phyloP scores from a whole-genome alignment of 2,113 vertebrate species.

The Isichthys henryi region DNA sequence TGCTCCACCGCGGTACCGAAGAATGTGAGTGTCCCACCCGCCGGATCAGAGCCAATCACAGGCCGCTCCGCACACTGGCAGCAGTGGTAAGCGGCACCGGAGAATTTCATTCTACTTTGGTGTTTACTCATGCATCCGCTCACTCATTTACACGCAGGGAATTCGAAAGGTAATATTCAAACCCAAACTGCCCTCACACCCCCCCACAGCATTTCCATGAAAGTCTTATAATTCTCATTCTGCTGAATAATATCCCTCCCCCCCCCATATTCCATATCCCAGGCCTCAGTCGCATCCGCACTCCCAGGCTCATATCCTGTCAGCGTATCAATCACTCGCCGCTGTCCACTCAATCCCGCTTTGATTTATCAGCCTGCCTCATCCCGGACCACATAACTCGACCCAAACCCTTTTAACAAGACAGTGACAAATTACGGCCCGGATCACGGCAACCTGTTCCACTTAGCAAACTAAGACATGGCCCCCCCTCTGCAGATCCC shows the following conservation, averaged over 20 bases:
- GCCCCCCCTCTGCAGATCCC: conserved; percentile 36
- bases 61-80: neutral
- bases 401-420: conserved; percentile 92
- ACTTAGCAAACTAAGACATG: conserved; percentile 75
- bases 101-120: conserved; percentile 50
- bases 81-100: conserved; percentile 45
- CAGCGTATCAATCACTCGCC: conserved; percentile 95
- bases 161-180: conserved; percentile 66
- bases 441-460: conserved; percentile 82
- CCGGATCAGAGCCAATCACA: conserved; percentile 32
- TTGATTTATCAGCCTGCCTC: conserved; percentile 94
- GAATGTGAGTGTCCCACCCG: neutral
- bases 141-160: conserved; percentile 11
- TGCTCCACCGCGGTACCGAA: neutral
- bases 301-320: conserved; percentile 89
- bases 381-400: conserved; percentile 83
- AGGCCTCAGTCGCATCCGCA: conserved; percentile 47
- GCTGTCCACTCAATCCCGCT: conserved; percentile 98
- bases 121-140: conserved; percentile 47
- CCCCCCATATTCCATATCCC: conserved; percentile 75
- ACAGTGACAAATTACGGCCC: conserved; percentile 84
- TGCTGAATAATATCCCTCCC: conserved; percentile 88
- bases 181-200: conserved; percentile 79
- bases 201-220: conserved; percentile 79
- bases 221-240: conserved; percentile 88